phyloP scores from a whole-genome alignment of 2,797 vertebrate genomes.

The Sylvilagus floridanus region DNA sequence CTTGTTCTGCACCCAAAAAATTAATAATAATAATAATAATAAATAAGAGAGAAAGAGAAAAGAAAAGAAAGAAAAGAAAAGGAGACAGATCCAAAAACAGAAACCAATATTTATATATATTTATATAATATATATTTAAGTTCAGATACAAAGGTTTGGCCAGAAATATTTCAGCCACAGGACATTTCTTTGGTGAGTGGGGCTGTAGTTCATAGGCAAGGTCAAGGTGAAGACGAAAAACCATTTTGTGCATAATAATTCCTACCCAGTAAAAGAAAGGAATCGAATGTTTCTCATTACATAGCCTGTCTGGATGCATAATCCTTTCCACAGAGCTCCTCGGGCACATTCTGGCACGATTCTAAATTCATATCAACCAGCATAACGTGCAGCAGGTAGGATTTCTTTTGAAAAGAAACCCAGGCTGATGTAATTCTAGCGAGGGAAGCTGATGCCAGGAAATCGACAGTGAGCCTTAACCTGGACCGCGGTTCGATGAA shows the following conservation, averaged over 20 bases:
- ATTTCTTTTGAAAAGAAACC: conserved; percentile 72
- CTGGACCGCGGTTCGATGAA: conserved; percentile 39
- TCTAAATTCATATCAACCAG: conserved; percentile 55
- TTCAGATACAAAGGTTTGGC: conserved; percentile 24
- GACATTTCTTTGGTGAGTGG: conserved; percentile 43
- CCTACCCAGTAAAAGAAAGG: conserved; percentile 37
- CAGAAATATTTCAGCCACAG: conserved; percentile 57
- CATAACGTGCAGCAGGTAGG: conserved; percentile 58
- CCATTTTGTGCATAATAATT: conserved; percentile 63
- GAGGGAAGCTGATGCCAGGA: conserved; percentile 57
- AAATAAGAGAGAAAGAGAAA: not conserved
- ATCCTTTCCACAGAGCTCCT: conserved; percentile 65
- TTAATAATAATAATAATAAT: not conserved
- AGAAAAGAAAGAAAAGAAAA: not conserved
- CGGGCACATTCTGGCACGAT: conserved; percentile 54
- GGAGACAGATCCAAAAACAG: not conserved
- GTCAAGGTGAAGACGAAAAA: conserved; percentile 63
- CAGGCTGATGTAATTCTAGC: conserved; percentile 43
- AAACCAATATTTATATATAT: not conserved
- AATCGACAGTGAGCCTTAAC: conserved; percentile 38
- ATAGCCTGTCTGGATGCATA: not conserved
- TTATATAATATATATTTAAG: not conserved
- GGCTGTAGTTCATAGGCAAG: conserved; percentile 17
- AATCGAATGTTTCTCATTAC: conserved; percentile 73
- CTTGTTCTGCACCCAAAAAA: not conserved